phyloP scores from a whole-genome alignment of 2,797 vertebrate species.

The Rhinophrynus dorsalis region DNA sequence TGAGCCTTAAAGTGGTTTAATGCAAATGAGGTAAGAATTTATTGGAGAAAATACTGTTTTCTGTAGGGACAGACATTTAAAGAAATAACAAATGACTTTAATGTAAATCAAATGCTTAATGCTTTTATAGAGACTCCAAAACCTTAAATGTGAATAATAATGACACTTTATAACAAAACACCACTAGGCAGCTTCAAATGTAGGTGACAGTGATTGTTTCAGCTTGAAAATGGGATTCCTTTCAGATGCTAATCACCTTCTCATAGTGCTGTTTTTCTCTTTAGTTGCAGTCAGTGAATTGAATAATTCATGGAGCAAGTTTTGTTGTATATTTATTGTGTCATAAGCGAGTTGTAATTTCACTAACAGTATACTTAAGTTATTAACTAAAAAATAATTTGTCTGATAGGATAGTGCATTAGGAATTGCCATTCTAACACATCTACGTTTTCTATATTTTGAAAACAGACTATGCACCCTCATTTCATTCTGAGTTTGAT shows the following conservation, averaged over 20 bases:
- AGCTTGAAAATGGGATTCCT: slow-evolving; percentile 70
- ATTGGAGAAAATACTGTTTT: slow-evolving; percentile 67
- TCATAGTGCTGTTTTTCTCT: slow-evolving; percentile 71
- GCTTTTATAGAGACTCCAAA: slow-evolving; percentile 74
- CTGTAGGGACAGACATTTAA: slow-evolving; percentile 67
- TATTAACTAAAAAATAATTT: slow-evolving; percentile 75
- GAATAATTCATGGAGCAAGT: slow-evolving; percentile 83
- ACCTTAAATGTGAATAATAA: slow-evolving; percentile 73
- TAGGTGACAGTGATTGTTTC: slow-evolving; percentile 78
- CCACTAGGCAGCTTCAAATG: slow-evolving; percentile 68
- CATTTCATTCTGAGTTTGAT: slow-evolving; percentile 76
- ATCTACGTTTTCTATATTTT: slow-evolving; percentile 75
- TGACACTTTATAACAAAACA: slow-evolving; percentile 71
- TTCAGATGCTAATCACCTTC: slow-evolving; percentile 80
- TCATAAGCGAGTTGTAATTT: slow-evolving; percentile 83
- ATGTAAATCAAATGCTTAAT: slow-evolving; percentile 76
- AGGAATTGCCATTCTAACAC: slow-evolving; percentile 56
- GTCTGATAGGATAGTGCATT: slow-evolving; percentile 65
- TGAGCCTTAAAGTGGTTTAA: slow-evolving; percentile 76
- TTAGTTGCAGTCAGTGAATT: slow-evolving; percentile 71
- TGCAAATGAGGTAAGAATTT: slow-evolving; percentile 60
- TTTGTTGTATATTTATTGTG: slow-evolving; percentile 82
- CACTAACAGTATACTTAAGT: slow-evolving; percentile 83
- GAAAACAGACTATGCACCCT: slow-evolving; percentile 73
- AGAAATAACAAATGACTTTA: slow-evolving; percentile 75